Evolutionary conservation across 1,140 invertebrate genomes (phyloP).

Genomic region (Drosophila gunungcola): DNA sequence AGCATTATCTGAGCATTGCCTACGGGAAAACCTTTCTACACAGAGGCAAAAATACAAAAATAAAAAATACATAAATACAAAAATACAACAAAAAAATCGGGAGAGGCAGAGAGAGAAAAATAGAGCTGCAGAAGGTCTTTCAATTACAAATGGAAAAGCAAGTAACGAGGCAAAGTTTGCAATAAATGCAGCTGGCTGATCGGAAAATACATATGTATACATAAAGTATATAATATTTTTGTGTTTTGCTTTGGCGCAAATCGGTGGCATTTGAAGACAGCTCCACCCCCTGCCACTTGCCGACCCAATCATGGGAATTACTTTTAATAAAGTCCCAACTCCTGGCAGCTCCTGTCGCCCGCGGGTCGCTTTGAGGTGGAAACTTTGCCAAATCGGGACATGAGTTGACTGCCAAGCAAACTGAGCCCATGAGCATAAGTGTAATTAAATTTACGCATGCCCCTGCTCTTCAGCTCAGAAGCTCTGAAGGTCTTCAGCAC

Average conservation of each 20-base stretch:
- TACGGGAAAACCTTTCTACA: conserved; percentile 39
- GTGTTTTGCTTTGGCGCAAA: background rate
- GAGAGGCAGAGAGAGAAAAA: too few species aligned
- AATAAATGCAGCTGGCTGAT: conserved; percentile 5
- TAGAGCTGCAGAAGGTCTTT: conserved; percentile 3
- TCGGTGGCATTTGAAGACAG: background rate
- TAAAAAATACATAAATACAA: background rate
- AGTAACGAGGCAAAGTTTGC: conserved; percentile 1
- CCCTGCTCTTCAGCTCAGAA: conserved; percentile 6
- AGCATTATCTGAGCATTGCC: conserved; percentile 62
- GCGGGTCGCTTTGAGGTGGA: conserved; percentile 4
- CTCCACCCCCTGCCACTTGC: background rate
- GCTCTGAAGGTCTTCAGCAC: too few species aligned
- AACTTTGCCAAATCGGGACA: conserved; percentile 16
- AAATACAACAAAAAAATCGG: background rate
- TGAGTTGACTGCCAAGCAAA: conserved; percentile 19
- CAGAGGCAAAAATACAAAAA: too few species aligned
- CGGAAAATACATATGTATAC: background rate
- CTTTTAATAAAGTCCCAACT: conserved; percentile 14
- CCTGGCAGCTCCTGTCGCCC: background rate
- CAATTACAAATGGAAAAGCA: conserved; percentile 18
- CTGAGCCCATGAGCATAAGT: conserved; percentile 54
- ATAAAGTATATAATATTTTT: background rate
- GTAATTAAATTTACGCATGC: conserved; percentile 71
- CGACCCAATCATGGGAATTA: conserved; percentile 4